Conservation (phyloP, 2,888 invertebrate genomes). For the Hedychridium roseum region DNA sequence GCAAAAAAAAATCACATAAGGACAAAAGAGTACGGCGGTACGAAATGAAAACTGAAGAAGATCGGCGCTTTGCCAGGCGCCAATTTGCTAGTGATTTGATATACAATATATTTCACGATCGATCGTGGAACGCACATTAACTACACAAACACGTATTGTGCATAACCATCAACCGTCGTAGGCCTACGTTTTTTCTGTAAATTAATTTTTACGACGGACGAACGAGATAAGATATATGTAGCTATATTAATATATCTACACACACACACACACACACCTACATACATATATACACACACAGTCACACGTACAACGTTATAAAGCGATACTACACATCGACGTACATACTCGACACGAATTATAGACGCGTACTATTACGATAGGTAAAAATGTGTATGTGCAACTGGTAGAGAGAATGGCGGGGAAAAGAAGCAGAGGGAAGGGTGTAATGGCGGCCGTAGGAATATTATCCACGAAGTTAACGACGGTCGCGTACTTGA, state of each 20-base stretch:
- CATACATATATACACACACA: slow-evolving; percentile 28
- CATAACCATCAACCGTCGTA: too few species aligned
- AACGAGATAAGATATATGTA: slow-evolving; percentile 32
- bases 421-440: neutral
- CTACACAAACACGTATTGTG: too few species aligned
- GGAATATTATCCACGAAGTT: too few species aligned
- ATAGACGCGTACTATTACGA: too few species aligned
- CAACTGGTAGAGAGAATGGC: neutral
- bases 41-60: neutral
- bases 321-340: too few species aligned
- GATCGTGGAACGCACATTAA: too few species aligned
- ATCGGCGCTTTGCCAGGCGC: slow-evolving; percentile 3
- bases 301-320: slow-evolving; percentile 34
- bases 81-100: slow-evolving; percentile 61
- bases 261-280: slow-evolving; percentile 20
- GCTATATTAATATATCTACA: slow-evolving; percentile 29
- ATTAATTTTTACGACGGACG: slow-evolving; percentile 38
- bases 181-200: too few species aligned
- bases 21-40: neutral
- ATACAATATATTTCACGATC: too few species aligned
- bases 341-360: too few species aligned
- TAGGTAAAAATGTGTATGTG: neutral
- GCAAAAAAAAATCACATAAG: slow-evolving; percentile 8
- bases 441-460: too few species aligned
- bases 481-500: too few species aligned